These are phyloP conservation scores for Eupithecia centaureata DNA, from an alignment of 2,888 invertebrate genomes.

Conservation along the genomic window DNA sequence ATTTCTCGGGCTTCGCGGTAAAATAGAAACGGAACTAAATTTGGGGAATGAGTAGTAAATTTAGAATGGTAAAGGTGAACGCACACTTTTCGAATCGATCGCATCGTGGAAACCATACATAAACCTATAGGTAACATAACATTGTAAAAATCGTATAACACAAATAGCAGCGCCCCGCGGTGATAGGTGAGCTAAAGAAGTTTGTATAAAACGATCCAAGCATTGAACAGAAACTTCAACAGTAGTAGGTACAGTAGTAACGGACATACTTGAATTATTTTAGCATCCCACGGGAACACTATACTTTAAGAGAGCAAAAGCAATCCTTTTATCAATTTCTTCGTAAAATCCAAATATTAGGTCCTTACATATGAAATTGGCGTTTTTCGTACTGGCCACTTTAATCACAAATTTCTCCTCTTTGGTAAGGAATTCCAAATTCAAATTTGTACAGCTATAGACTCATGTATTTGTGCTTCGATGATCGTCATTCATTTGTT, in stretches of 20 bases:
- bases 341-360: no score
- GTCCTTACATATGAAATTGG: no score
- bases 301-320: no score
- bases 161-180: neutral
- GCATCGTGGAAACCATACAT: neutral
- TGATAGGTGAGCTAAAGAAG: neutral
- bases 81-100: neutral
- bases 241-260: neutral
- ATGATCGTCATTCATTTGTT: no score
- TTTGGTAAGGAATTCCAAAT: no score
- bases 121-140: neutral
- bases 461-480: no score
- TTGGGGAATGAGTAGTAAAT: neutral
- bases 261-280: neutral
- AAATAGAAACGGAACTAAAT: conserved; percentile 27
- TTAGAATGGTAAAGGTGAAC: neutral
- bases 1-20: conserved; percentile 35
- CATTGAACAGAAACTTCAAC: neutral
- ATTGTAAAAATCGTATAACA: neutral
- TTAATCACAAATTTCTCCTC: no score
- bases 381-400: no score
- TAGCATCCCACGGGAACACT: neutral
- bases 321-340: no score
- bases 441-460: no score
- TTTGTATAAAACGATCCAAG: neutral